Conservation (phyloP, 2,888 invertebrate species). For the Leptothorax acervorum region DNA sequence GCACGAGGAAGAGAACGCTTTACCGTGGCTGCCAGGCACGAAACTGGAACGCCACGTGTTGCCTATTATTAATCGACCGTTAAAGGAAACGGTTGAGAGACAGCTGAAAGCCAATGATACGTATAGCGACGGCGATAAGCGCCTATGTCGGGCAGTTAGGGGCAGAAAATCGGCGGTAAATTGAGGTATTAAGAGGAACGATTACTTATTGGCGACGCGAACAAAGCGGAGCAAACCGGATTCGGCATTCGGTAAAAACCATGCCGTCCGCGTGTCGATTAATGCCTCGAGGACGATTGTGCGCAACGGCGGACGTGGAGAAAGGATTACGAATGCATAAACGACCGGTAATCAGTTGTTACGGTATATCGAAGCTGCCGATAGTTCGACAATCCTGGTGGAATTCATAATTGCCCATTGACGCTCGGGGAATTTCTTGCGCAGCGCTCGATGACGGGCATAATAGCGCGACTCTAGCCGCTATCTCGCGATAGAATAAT, state of each 20-base stretch:
- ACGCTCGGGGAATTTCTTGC: constrained; percentile 69
- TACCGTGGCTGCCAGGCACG: constrained; percentile 15
- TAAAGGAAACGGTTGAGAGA: constrained; percentile 23
- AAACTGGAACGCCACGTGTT: constrained; percentile 45
- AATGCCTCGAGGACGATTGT: constrained; percentile 61
- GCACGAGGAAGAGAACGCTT: constrained; percentile 30
- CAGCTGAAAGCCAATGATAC: constrained; percentile 14
- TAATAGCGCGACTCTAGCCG: constrained; percentile 30
- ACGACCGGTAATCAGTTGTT: constrained; percentile 54
- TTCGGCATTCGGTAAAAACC: constrained; percentile 37
- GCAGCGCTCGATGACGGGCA: constrained; percentile 49
- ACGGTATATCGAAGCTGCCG: constrained; percentile 53
- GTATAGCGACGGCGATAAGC: constrained; percentile 20
- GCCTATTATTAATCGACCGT: constrained; percentile 48
- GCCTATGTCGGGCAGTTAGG: constrained; percentile 12
- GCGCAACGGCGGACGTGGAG: constrained; percentile 29
- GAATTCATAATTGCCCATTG: constrained; percentile 71
- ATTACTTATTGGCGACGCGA: constrained; percentile 36
- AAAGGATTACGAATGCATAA: constrained; percentile 60
- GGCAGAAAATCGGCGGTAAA: constrained; percentile 48
- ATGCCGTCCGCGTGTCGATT: constrained; percentile 38
- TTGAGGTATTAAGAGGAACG: constrained; percentile 42
- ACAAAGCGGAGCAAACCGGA: constrained; percentile 62
- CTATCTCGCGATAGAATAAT: constrained; percentile 52
- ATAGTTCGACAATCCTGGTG: constrained; percentile 65